phyloP scores from a whole-genome alignment of 35 echinoderm and acorn worm genomes.

The Stichopus chloronotus region DNA sequence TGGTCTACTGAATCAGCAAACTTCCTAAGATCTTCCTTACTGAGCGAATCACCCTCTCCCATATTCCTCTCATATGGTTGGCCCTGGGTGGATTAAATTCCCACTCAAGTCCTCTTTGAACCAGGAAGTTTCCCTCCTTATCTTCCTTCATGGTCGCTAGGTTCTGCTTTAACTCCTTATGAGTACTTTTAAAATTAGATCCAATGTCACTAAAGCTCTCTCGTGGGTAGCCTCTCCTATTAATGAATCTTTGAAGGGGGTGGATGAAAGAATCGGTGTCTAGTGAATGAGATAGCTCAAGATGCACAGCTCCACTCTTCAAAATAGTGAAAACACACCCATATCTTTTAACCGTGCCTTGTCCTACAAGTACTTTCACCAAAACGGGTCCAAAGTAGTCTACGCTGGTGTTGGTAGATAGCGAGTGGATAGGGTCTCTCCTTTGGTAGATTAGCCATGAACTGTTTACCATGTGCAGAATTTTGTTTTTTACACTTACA shows the following conservation, averaged over 20 bases:
- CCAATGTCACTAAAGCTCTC: constrained; percentile 69
- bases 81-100: constrained; percentile 65
- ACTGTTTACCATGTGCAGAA: constrained; percentile 43
- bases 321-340: constrained; percentile 54
- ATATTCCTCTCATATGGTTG: constrained; percentile 72
- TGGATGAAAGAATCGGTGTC: constrained; percentile 71
- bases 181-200: constrained; percentile 55
- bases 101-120: constrained; percentile 27
- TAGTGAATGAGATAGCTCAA: constrained; percentile 60
- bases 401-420: constrained; percentile 53
- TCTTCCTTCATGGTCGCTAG: constrained; percentile 29
- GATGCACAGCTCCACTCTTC: constrained; percentile 53
- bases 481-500: constrained; percentile 65
- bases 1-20: constrained; percentile 59
- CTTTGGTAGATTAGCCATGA: constrained; percentile 70
- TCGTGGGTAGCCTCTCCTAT: constrained; percentile 50
- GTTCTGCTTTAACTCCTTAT: constrained; percentile 51
- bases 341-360: constrained; percentile 65
- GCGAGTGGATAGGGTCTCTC: constrained; percentile 53
- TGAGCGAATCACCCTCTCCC: constrained; percentile 67
- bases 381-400: constrained; percentile 79
- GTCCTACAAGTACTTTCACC: constrained; percentile 70
- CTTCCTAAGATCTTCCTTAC: constrained; percentile 49
- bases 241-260: constrained; percentile 59
- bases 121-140: neutral